Base-by-base conservation (phyloP, 2,888 invertebrate genomes). In the Eugnorisma glareosa region DNA sequence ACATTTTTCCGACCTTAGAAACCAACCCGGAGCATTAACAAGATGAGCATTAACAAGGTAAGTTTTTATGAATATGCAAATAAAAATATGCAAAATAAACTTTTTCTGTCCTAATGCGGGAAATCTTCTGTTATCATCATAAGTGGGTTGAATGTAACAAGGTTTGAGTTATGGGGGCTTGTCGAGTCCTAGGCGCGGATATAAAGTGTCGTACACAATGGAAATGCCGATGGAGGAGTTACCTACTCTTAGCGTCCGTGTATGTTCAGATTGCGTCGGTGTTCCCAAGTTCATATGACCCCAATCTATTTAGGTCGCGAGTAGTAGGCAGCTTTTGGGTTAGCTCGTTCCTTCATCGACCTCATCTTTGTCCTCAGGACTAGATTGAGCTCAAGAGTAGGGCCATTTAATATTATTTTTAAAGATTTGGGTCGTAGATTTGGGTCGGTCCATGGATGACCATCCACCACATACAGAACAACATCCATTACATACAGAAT, bases 61-160 rank as follows among this genome's bases (percentile, higher is more conserved):
- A 77, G 57, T 77, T 35, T 48, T 7, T 37, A 68, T 64, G 40
- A 77, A 66, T 64, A 64, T 45, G 13, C 3, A 45, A 35, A 54
- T 73, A 24, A 40, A 63, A 69, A 45, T 71, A 76, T 66, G 59
- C 45, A 70, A 73, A 31, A 57, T 64, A 35, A 13, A 40, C 35
- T 79, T 71, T 73, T 73, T 67, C 71, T 70, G 72, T 67, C 54
- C 24, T 59, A 63, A 83, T 82, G 83, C 78, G 82, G 85, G 85
- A 82, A 77, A 84, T 83, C 85, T 74, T 74, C 37, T 81, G 43
- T 74, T 85, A 84, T 82, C 78, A 28, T 66, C 78, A 28, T 66
- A 69, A 69, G 48, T 74, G 28, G 71, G 61, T 69, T 81, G 31
- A 70, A 54, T 64, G 37, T 31, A n/a, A 57, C 72, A 84, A 84